Percentiles rank a stretch among this genome's conserved stretches.
phyloP scores from a whole-genome alignment of 2,113 vertebrate species.

The Syngnathus scovelli region DNA sequence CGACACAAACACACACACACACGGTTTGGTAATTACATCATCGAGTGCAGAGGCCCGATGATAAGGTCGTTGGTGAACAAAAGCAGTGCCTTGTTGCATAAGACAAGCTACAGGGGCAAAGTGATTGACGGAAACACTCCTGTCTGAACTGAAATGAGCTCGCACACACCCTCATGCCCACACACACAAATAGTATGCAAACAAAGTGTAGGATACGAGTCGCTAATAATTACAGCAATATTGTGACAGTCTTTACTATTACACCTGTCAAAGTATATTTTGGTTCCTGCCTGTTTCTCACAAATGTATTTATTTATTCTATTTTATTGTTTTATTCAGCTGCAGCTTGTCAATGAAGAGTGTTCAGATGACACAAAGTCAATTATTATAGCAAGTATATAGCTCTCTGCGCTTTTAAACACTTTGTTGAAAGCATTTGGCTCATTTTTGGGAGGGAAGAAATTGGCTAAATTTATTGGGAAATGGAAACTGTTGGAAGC shows the following conservation, averaged over 20 bases:
- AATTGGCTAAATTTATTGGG: background rate
- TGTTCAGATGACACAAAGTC: background rate
- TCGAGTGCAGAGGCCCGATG: slow-evolving; percentile 28
- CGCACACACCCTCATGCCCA: no score
- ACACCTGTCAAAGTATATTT: slow-evolving; percentile 43
- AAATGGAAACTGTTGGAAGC: background rate
- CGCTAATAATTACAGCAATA: slow-evolving; percentile 55
- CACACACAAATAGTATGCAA: background rate
- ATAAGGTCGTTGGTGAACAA: slow-evolving; percentile 49
- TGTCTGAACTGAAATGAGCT: slow-evolving; percentile 13
- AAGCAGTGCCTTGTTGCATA: slow-evolving; percentile 45
- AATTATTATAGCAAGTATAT: no score
- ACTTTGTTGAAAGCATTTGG: background rate
- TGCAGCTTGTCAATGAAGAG: background rate
- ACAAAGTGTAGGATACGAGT: slow-evolving; percentile 9
- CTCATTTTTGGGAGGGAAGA: background rate
- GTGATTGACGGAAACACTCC: slow-evolving; percentile 35
- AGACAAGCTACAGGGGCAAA: slow-evolving; percentile 8
- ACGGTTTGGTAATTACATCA: slow-evolving; percentile 43
- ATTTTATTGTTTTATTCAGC: slow-evolving; percentile 16
- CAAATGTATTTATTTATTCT: slow-evolving; percentile 32
- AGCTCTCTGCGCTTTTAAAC: no score
- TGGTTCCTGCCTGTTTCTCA: slow-evolving; percentile 36
- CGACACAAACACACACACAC: slow-evolving; percentile 22
- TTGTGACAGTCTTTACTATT: slow-evolving; percentile 43